These are phyloP conservation scores for Chrysopilus asiliformis DNA, from an alignment of 2,888 invertebrate species.

Conservation along the genomic window DNA sequence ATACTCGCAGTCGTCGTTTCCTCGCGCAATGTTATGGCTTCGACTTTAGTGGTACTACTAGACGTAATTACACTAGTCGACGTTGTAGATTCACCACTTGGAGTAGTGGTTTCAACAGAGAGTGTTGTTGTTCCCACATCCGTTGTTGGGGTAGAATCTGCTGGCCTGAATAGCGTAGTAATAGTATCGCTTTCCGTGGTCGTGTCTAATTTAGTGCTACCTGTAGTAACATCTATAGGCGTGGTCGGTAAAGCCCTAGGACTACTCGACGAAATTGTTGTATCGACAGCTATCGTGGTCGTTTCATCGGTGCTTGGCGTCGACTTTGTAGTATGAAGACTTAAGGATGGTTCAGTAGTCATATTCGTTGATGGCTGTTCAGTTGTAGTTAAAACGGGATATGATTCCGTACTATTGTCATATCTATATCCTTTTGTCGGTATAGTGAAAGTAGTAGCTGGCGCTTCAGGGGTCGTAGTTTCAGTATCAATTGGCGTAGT, in stretches of 20 bases:
- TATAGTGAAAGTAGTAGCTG: conserved; percentile 23
- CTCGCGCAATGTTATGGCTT: conserved; percentile 18
- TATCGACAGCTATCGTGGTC: neutral
- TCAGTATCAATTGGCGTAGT: neutral
- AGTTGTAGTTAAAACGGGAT: conserved; percentile 10
- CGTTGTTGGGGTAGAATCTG: neutral
- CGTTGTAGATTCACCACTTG: conserved; percentile 3
- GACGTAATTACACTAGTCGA: conserved; percentile 6
- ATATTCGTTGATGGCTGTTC: neutral
- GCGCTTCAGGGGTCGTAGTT: conserved; percentile 2
- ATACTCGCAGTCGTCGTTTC: conserved; percentile 3
- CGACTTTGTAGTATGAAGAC: conserved; percentile 10
- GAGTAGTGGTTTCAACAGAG: neutral
- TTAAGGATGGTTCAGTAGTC: neutral
- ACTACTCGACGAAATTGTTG: neutral
- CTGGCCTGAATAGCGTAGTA: neutral
- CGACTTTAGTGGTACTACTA: conserved; percentile 7
- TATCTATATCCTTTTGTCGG: conserved; percentile 33
- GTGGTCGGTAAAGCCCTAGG: conserved; percentile 1
- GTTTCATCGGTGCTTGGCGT: neutral
- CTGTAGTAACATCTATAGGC: neutral
- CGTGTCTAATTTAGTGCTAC: conserved; percentile 7
- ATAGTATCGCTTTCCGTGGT: conserved; percentile 6
- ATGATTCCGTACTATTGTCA: conserved; percentile 31
- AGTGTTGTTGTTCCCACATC: conserved; percentile 2